Evolutionary conservation across 2,113 vertebrate genomes (phyloP).

Genomic region (Pachycephala philippinensis): DNA sequence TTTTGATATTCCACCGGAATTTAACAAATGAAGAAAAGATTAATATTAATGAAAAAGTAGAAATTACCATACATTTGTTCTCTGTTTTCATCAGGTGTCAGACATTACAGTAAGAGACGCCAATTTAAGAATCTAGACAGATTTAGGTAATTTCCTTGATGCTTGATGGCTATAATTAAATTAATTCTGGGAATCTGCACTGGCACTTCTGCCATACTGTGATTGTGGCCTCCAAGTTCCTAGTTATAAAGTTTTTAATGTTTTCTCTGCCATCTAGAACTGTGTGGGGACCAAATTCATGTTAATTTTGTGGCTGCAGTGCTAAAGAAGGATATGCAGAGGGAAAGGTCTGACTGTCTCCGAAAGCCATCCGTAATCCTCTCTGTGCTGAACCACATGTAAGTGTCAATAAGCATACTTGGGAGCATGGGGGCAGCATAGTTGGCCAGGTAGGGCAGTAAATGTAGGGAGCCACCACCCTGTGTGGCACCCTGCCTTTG

Average conservation of each 20-base stretch:
- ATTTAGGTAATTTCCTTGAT: conserved; percentile 39
- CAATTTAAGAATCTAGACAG: conserved; percentile 38
- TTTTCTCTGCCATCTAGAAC: not conserved
- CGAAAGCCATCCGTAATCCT: not conserved
- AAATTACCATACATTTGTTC: conserved; percentile 52
- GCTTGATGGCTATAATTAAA: conserved; percentile 45
- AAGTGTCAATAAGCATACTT: conserved; percentile 13
- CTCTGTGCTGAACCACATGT: conserved; percentile 19
- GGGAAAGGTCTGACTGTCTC: conserved; percentile 6
- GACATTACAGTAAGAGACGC: conserved; percentile 16
- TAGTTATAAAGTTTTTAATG: conserved; percentile 31
- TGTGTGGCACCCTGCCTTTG: conserved; percentile 55
- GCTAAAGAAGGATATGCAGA: not conserved
- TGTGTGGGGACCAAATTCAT: conserved; percentile 9
- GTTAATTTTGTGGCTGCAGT: conserved; percentile 21
- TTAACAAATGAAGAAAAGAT: conserved; percentile 15
- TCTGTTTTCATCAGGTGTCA: conserved; percentile 42
- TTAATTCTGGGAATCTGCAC: conserved; percentile 44
- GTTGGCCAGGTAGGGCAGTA: not conserved
- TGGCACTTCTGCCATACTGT: not conserved
- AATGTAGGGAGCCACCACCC: conserved; percentile 46
- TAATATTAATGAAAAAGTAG: conserved; percentile 11
- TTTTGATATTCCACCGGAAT: conserved; percentile 24
- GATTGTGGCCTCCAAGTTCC: not conserved
- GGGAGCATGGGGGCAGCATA: conserved; percentile 22